Evolutionary conservation across 2,888 invertebrate species (phyloP), one percentile per base, ranked within the genome.

Genomic region (Drosophila meridionalis): DNA sequence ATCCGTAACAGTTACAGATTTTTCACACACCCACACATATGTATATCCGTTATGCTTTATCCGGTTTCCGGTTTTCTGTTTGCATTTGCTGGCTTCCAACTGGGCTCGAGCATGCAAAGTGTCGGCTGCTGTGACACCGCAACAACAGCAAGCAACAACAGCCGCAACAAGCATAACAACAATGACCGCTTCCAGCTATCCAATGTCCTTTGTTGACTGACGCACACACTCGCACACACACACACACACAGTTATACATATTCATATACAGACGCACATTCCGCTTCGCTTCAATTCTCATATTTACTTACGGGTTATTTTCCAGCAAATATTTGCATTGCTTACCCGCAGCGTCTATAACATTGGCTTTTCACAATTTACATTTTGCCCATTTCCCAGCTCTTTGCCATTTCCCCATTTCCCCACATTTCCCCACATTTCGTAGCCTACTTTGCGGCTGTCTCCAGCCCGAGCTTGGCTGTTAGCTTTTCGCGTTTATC

Each of bases 301-400:
- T 84, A 82, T 84, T 82, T 82, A 73, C 82, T 84, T 76, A 72
- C 66, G 68, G 76, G 83, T 82, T 84, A 84, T 87, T 82, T 78
- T 64, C 65, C 57, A 57, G 76, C 72, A 83, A 84, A 83, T 87
- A 84, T 83, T 83, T 84, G 67, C 82, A 69, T 69, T 77, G 69
- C 64, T 73, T 74, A 69, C 61, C 58, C 62, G 45, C 68, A 57
- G 58, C 32, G 59, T 79, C 69, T 63, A 53, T 79, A 69, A 40
- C 79, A 69, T 79, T 79, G 75, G 58, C 75, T 79, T 79, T 77
- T 78, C 69, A 62, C 61, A 68, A 65, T 73, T 72, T 38, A 40
- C 72, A 62, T 53, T 50, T 40, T 64, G 38, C 26, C 62, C 47
- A 47, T 47, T 40, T 47, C 20, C 48, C 36, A 12, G 38, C 20